Base-by-base conservation (phyloP, 2,113 vertebrate species). In the Ictidomys tridecemlineatus region DNA sequence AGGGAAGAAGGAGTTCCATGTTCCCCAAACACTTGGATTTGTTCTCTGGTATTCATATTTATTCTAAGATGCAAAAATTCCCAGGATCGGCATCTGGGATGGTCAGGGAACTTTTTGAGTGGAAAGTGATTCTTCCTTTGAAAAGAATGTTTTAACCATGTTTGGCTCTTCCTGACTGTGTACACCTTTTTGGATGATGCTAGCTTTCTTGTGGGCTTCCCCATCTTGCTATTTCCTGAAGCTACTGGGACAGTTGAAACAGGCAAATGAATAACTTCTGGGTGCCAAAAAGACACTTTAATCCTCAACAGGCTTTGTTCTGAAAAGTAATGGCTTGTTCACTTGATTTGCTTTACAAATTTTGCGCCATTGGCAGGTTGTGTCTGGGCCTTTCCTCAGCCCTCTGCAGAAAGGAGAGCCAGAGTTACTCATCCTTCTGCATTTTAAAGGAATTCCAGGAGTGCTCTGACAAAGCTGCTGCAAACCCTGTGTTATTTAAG, bases 191-290 rank as follows among this genome's bases (percentile, higher is more conserved):
- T 9, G 4, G 67, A 48, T 58, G 69, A 67, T 8, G 39, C 67
- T 39, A 4, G 56, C 73, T 95, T 93, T 92, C 89, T 83, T 26
- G n/a, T 0, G 8, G 45, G 39, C 65, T 51, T 34, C 17, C 30
- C 79, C 58, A 73, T 94, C 79, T 97, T 91, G 92, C 72, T 53
- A 32, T 87, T 98, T 98, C 97, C 98, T 96, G 96, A 94, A 98
- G 91, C 96, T 79, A 37, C 14, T 8, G 34, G 12, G 87, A 74
- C 0, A 1, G 85, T 1, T 96, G 82, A 96, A 98, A 94, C 61
- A 80, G 79, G 34, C 39, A 26, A 37, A 32, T 56, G 67, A 77
- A 26, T 26, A 87, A 63, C 3, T 51, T 30, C 0, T 74, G 82
- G 7, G 73, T 32, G 0, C 8, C 9, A 17, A 83, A 84, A 93